A percentile compares a stretch with the other conserved stretches of the same genome.
phyloP scores from a whole-genome alignment of 2,888 invertebrate genomes.

The Calliphora vomitoria region DNA sequence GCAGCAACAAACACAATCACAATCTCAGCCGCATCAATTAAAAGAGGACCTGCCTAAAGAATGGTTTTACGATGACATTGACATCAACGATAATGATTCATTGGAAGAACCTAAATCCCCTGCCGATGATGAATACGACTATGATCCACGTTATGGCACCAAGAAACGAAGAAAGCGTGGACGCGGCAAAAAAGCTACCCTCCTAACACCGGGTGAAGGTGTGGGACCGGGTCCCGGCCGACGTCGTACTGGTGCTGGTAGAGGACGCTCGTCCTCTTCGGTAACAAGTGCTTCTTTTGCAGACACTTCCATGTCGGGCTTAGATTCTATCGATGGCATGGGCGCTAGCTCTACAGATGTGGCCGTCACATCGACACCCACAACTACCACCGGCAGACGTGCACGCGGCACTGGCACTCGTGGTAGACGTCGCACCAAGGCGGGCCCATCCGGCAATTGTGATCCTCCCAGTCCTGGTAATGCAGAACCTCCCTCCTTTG shows the following conservation, averaged over 20 bases:
- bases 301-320: slow-evolving; percentile 71
- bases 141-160: slow-evolving; percentile 87
- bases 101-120: slow-evolving; percentile 96
- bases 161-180: slow-evolving; percentile 84
- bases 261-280: slow-evolving; percentile 68
- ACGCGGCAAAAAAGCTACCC: slow-evolving; percentile 80
- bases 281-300: slow-evolving; percentile 41
- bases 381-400: slow-evolving; percentile 76
- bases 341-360: slow-evolving; percentile 35
- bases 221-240: slow-evolving; percentile 76
- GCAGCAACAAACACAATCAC: slow-evolving; percentile 88
- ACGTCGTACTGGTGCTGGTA: slow-evolving; percentile 78
- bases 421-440: slow-evolving; percentile 79
- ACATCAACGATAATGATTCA: slow-evolving; percentile 95
- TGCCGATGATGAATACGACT: slow-evolving; percentile 96
- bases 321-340: slow-evolving; percentile 70
- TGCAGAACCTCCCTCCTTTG: slow-evolving; percentile 84
- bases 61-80: slow-evolving; percentile 96
- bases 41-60: slow-evolving; percentile 93
- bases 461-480: slow-evolving; percentile 82
- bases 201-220: slow-evolving; percentile 77
- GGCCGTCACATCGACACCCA: slow-evolving; percentile 76
- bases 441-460: slow-evolving; percentile 75
- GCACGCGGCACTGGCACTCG: slow-evolving; percentile 81
- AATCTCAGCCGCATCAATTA: slow-evolving; percentile 86